Base-by-base conservation (phyloP, 2,113 vertebrate genomes). In the Argyrosomus japonicus region DNA sequence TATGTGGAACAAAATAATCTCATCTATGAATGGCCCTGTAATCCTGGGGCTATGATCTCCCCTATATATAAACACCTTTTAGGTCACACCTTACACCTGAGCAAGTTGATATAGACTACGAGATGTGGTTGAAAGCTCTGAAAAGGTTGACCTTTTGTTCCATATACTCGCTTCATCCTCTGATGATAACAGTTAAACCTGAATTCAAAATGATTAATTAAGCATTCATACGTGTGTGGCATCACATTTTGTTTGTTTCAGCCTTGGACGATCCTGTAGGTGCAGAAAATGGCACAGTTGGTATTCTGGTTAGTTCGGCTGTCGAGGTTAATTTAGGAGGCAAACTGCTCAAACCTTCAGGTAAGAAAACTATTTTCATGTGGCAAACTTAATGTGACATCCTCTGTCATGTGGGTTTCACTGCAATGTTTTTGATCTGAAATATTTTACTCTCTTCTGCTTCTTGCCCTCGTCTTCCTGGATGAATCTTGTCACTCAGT, bases 221-320 rank as follows among this genome's bases (percentile, higher is more conserved):
- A 47, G n/a, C 17, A 29, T 57, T 19, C 19, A 3, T 36, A 15
- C 1, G 6, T 43, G 1, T 36, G 61, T 40, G 51, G 51, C 27
- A 40, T 50, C 1, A 47, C 45, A 4, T 12, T 60, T n/a, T 71
- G 3, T 85, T 11, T 54, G 3, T 85, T 11, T 54, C 82, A 96
- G 95, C 92, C 8, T 67, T 85, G 57, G 94, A 95, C 6, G 95
- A 96, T n/a, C 92, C 93, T 0, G 84, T 96, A 36, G 96, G 95
- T 72, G 82, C 96, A 81, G 97, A 98, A 90, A 99, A 99, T 11
- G 94, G 94, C 88, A 98, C 98, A 0, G 90, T 97, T 0, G 97
- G 97, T n/a, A 96, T 99, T 85, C 94, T 99, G 32, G 97, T 99
- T 87, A 99, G 97, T 91, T 97, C 97, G 0, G 96, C 97, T 0